Evolutionary conservation across 2,797 vertebrate genomes (phyloP), one percentile per base, ranked within the genome.

Genomic region (Hydrocynus forskahlii): DNA sequence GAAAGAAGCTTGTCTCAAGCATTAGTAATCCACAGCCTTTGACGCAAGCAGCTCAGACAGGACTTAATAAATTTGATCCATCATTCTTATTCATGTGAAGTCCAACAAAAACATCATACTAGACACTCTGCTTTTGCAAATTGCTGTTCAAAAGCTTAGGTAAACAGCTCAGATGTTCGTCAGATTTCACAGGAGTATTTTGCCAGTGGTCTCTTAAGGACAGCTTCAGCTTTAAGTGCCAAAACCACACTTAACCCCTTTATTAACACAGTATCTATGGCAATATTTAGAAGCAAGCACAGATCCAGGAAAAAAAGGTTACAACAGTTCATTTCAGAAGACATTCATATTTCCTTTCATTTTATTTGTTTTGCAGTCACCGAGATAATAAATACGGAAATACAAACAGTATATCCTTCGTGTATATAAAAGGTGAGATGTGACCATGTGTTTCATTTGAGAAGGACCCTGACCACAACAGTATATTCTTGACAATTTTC

Each of bases 351-450:
- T 76, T 75, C 43, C 60, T 73, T 73, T 78, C 59, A 74, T 83
- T 83, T 83, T 75, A 83, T 80, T 80, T 75, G 48, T 62, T 35
- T 70, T 75, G 69, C 71, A 77, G 77, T 82, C 75, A 78, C 55
- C 69, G 57, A 76, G 19, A 69, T 25, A 81, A 81, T 81, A 83
- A 79, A 83, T 83, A 83, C 29, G 43, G 82, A 76, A 81, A 71
- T 75, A 70, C 64, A 83, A 81, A 75, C 75, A 78, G 66, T 66
- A 66, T 40, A 66, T 40, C 29, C 70, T 73, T 81, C 55, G 13
- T 72, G 76, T 78, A 63, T 78, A 77, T 55, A 83, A 86, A 85
- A 76, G 21, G 17, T 57, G 25, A 43, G 68, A 35, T 54, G 40
- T 50, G 52, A 67, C 54, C 62, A 35, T 54, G 60, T 76, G 69